Percentiles rank a stretch among this genome's conserved stretches.
Conservation (phyloP, 2,797 vertebrate species). For the Nasua narica region DNA sequence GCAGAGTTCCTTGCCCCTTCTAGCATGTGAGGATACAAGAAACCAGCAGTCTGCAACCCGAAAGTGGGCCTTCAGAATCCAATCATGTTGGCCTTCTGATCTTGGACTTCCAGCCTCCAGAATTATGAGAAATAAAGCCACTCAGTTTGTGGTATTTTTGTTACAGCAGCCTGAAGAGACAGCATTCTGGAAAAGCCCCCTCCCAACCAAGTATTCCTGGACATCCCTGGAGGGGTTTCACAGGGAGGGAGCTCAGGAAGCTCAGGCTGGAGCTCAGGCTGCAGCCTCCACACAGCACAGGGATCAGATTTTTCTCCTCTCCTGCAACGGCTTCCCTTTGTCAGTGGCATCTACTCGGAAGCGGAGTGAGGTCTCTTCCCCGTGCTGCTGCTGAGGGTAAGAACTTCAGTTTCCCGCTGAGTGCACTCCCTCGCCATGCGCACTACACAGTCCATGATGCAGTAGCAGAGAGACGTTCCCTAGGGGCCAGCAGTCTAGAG, state of each 20-base stretch:
- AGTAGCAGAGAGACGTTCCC: not conserved
- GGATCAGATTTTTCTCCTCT: not conserved
- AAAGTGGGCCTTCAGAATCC: not conserved
- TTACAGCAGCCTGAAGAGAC: not conserved
- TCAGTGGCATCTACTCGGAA: slow-evolving; percentile 5
- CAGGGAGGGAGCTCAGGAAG: not conserved
- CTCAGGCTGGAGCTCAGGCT: not conserved
- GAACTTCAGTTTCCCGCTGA: slow-evolving; percentile 6
- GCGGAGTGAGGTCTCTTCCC: not conserved
- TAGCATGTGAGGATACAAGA: not conserved
- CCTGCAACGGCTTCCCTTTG: not conserved
- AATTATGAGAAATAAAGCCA: not conserved
- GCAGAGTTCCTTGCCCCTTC: not conserved
- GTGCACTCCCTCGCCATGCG: not conserved
- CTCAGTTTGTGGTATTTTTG: not conserved
- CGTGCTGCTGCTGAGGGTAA: not conserved
- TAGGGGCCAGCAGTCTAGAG: slow-evolving; percentile 4
- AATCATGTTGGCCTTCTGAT: not conserved
- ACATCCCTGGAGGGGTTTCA: not conserved
- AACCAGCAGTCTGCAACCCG: not conserved
- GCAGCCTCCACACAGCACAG: not conserved
- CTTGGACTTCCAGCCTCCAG: not conserved
- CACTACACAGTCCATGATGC: slow-evolving; percentile 1
- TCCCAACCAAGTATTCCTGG: slow-evolving; percentile 23
- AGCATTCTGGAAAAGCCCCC: slow-evolving; percentile 6